phyloP scores from a whole-genome alignment of 2,113 vertebrate genomes.

The Petrocephalus zakoni region DNA sequence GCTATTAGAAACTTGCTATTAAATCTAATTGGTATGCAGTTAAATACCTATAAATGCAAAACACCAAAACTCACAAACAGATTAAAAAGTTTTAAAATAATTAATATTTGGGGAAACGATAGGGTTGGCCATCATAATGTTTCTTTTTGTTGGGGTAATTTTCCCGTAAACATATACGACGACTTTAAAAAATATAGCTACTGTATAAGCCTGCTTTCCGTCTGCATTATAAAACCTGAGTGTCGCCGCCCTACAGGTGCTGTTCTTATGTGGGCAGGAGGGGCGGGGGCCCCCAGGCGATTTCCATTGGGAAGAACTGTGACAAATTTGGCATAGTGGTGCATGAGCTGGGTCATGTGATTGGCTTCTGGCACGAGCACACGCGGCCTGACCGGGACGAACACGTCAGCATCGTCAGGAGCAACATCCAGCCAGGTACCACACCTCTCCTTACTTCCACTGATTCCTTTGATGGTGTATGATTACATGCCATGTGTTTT shows the following conservation, averaged over 20 bases:
- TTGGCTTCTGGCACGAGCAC: constrained; percentile 56
- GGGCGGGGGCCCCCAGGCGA: constrained; percentile 46
- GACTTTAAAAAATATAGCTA: background rate
- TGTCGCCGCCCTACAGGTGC: constrained; percentile 39
- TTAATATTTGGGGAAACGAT: background rate
- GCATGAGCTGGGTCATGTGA: constrained; percentile 51
- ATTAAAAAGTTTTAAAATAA: background rate
- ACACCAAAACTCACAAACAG: background rate
- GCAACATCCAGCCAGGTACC: constrained; percentile 51
- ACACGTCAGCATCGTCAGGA: constrained; percentile 49
- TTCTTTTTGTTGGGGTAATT: background rate
- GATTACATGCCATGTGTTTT: background rate
- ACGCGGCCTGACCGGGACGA: constrained; percentile 48
- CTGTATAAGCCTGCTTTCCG: background rate
- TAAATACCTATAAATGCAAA: background rate
- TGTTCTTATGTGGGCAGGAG: constrained; percentile 47
- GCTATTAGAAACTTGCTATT: background rate
- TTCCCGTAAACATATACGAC: background rate
- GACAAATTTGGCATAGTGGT: constrained; percentile 56
- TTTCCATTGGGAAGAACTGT: constrained; percentile 54
- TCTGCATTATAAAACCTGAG: background rate
- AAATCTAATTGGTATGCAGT: background rate
- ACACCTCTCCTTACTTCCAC: background rate
- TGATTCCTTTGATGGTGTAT: background rate
- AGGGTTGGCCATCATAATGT: background rate